phyloP scores from a whole-genome alignment of 2,797 vertebrate genomes.

The Rhodeus uyekii region DNA sequence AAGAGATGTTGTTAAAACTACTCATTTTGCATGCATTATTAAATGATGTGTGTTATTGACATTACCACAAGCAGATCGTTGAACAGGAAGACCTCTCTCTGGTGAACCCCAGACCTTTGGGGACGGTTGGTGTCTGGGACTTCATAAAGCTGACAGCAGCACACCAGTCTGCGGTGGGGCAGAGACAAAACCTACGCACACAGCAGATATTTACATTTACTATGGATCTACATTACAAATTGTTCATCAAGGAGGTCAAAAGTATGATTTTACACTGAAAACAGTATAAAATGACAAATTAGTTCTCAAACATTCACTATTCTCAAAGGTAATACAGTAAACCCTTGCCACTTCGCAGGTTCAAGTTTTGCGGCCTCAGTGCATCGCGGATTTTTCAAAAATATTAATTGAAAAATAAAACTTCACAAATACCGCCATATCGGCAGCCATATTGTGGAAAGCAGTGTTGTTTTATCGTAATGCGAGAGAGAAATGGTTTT shows the following conservation, averaged over 20 bases:
- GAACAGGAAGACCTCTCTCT: conserved; percentile 95
- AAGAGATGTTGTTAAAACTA: background rate
- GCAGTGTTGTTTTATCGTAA: too few relatives aligned
- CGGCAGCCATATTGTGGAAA: too few relatives aligned
- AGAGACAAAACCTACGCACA: conserved; percentile 84
- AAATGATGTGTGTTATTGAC: background rate
- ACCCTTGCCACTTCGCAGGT: too few relatives aligned
- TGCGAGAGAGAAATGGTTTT: too few relatives aligned
- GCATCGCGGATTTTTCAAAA: too few relatives aligned
- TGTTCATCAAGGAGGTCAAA: background rate
- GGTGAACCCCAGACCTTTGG: conserved; percentile 89
- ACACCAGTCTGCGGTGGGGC: conserved; percentile 89
- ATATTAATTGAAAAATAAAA: too few relatives aligned
- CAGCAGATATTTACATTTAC: background rate
- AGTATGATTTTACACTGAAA: background rate
- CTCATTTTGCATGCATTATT: background rate
- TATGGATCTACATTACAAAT: background rate
- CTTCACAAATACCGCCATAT: too few relatives aligned
- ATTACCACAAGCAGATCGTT: conserved; percentile 93
- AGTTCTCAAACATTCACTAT: background rate
- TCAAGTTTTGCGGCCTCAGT: too few relatives aligned
- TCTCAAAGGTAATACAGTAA: too few relatives aligned
- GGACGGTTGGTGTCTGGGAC: conserved; percentile 91
- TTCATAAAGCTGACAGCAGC: conserved; percentile 94
- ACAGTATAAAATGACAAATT: conserved; percentile 15